Evolutionary conservation across 2,797 vertebrate species (phyloP).

Genomic region (Pitangus sulphuratus): DNA sequence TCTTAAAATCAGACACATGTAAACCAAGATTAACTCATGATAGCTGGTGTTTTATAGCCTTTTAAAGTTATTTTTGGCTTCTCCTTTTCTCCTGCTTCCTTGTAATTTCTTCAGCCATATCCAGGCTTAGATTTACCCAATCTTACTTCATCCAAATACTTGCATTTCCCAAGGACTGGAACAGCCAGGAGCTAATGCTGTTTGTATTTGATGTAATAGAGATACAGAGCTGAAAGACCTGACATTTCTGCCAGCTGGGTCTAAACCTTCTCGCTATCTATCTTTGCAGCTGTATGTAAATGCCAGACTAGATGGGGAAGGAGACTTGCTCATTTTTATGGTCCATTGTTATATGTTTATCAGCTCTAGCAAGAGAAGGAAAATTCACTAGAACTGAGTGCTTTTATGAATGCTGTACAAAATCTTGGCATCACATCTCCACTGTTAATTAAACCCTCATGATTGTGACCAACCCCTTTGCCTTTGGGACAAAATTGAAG

Average conservation of each 20-base stretch:
- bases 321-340: neutral
- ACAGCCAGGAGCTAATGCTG: neutral
- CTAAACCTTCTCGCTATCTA: slow-evolving; percentile 6
- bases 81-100: neutral
- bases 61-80: neutral
- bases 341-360: slow-evolving; percentile 34
- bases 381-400: neutral
- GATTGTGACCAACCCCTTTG: neutral
- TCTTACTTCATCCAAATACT: neutral
- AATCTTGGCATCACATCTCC: neutral
- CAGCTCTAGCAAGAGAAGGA: slow-evolving; percentile 6
- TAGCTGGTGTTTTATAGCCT: neutral
- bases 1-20: neutral
- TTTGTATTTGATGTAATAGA: slow-evolving; percentile 55
- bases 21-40: neutral
- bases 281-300: slow-evolving; percentile 49
- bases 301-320: slow-evolving; percentile 1
- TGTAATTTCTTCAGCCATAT: neutral
- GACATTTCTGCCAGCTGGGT: slow-evolving; percentile 26
- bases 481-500: neutral
- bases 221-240: slow-evolving; percentile 36
- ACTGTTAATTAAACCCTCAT: neutral
- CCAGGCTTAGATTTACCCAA: neutral
- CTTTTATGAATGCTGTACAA: neutral
- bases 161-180: neutral